Conservation (phyloP, 2,888 invertebrate species). For the Psylliodes chrysocephalus region DNA sequence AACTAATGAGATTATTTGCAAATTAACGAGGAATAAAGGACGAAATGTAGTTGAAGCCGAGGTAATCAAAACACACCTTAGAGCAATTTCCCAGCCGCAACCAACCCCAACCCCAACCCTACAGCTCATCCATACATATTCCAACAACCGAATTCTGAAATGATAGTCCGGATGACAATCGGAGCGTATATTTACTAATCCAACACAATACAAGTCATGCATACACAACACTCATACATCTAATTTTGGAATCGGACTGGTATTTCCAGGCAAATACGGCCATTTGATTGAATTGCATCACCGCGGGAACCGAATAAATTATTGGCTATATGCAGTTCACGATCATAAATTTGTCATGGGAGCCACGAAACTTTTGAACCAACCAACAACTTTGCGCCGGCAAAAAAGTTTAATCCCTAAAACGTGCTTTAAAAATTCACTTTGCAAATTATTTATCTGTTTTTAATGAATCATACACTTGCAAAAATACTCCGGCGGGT, state of each 20-base stretch:
- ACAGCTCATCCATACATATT: conserved; percentile 44
- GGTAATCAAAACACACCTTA: conserved; percentile 38
- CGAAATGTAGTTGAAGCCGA: conserved; percentile 12
- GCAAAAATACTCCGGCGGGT: too few species aligned
- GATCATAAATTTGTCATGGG: conserved; percentile 10
- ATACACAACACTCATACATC: conserved; percentile 57
- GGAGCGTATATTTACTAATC: conserved; percentile 47
- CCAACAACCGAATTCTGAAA: conserved; percentile 39
- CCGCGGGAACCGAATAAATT: conserved; percentile 56
- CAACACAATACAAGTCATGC: conserved; percentile 52
- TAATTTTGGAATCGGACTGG: conserved; percentile 58
- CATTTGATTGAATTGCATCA: conserved; percentile 60
- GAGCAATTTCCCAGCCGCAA: conserved; percentile 37
- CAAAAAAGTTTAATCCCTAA: background rate
- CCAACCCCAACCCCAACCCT: too few species aligned
- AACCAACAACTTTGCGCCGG: background rate
- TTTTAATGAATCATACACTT: too few species aligned
- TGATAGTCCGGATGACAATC: conserved; percentile 49
- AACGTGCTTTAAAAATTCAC: too few species aligned
- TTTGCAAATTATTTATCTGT: too few species aligned
- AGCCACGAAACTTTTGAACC: background rate
- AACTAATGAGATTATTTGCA: conserved; percentile 9
- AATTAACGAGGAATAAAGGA: conserved; percentile 9
- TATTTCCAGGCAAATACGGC: conserved; percentile 58
- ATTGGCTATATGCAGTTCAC: conserved; percentile 14